These are phyloP conservation scores for Rutpela maculata DNA, from an alignment of 2,888 invertebrate genomes.

Conservation along the genomic window DNA sequence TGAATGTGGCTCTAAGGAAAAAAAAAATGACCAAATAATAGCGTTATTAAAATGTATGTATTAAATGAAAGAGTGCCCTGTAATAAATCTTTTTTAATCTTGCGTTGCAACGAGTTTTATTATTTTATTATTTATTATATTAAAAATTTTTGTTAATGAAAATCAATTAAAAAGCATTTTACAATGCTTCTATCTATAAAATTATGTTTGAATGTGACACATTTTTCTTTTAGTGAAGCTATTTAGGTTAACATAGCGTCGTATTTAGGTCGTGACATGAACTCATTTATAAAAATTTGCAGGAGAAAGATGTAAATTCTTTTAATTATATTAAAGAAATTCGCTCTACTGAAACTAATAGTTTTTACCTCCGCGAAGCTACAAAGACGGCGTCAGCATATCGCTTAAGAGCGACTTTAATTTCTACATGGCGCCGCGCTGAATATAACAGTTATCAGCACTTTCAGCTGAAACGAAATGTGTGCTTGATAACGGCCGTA, in stretches of 20 bases:
- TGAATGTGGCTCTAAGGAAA: too few relatives aligned
- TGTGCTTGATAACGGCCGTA: constrained; percentile 28
- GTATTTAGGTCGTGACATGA: neutral
- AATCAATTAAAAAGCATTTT: too few relatives aligned
- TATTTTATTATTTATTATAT: too few relatives aligned
- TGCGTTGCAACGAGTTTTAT: too few relatives aligned
- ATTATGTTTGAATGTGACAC: too few relatives aligned
- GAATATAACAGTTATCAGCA: constrained; percentile 32
- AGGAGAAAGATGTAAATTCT: neutral
- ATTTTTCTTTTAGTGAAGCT: neutral
- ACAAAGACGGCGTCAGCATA: constrained; percentile 13
- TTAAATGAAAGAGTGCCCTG: too few relatives aligned
- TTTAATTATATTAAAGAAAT: neutral
- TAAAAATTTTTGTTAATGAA: too few relatives aligned
- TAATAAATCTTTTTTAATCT: too few relatives aligned
- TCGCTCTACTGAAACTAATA: constrained; percentile 8
- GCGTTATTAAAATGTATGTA: too few relatives aligned
- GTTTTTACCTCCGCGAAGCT: constrained; percentile 14
- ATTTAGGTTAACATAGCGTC: neutral
- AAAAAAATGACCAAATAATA: too few relatives aligned
- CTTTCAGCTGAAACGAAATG: constrained; percentile 19
- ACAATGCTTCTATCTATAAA: too few relatives aligned
- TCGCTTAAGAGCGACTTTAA: constrained; percentile 24
- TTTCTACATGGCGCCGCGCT: constrained; percentile 11
- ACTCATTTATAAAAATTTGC: neutral